phyloP scores from a whole-genome alignment of 2,888 invertebrate genomes.

The Diadegma fenestrale region DNA sequence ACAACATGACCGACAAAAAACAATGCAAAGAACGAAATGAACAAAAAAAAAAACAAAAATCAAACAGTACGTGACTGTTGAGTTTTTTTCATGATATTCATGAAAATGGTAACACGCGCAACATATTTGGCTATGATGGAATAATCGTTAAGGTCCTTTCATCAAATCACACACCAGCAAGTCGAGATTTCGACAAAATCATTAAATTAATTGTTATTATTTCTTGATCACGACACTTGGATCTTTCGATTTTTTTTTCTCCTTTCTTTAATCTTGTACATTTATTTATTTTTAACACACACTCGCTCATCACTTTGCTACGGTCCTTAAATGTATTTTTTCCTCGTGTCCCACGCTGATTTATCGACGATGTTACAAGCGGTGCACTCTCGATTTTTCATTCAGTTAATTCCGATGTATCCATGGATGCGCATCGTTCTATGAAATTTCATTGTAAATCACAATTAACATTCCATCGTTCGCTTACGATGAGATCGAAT shows the following conservation, averaged over 20 bases:
- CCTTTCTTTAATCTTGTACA: slow-evolving; percentile 4
- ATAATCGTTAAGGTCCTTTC: slow-evolving; percentile 61
- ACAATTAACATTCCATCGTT: slow-evolving; percentile 17
- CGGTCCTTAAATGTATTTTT: slow-evolving; percentile 45
- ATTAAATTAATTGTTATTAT: slow-evolving; percentile 32
- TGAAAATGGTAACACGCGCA: slow-evolving; percentile 65
- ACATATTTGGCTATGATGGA: slow-evolving; percentile 35
- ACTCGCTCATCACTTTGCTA: slow-evolving; percentile 61
- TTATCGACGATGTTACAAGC: slow-evolving; percentile 41
- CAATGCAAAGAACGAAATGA: slow-evolving; percentile 22
- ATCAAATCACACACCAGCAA: slow-evolving; percentile 60
- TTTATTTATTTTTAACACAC: slow-evolving; percentile 58
- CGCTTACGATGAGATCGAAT: slow-evolving; percentile 45
- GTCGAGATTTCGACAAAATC: slow-evolving; percentile 59
- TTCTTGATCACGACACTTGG: slow-evolving; percentile 19
- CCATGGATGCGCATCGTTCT: slow-evolving; percentile 39
- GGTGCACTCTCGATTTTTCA: slow-evolving; percentile 50
- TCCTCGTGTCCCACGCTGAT: slow-evolving; percentile 24
- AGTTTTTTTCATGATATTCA: slow-evolving; percentile 19
- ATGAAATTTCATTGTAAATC: slow-evolving; percentile 38
- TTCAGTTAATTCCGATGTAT: slow-evolving; percentile 49
- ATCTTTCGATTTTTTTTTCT: slow-evolving; percentile 33
- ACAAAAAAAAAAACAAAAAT: slow-evolving; percentile 14
- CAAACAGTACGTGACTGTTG: not conserved
- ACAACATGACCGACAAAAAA: slow-evolving; percentile 18